These are phyloP conservation scores for Drosophila tsacasi DNA, from an alignment of 1,140 invertebrate genomes.

Conservation along the genomic window DNA sequence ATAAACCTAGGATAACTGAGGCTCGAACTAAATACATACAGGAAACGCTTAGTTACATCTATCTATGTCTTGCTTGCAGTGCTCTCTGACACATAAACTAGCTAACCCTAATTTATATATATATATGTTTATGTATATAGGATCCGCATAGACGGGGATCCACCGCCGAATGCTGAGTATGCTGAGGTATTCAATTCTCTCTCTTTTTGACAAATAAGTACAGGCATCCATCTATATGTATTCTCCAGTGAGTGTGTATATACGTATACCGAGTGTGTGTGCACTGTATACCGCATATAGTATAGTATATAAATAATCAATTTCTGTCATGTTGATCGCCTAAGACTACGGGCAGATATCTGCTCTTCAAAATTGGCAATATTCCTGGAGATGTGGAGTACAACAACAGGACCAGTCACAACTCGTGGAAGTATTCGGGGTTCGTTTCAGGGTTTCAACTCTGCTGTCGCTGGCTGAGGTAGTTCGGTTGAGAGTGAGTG, in stretches of 20 bases:
- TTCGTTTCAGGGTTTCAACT: constrained; percentile 49
- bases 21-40: constrained; percentile 61
- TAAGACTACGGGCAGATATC: constrained; percentile 41
- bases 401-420: constrained; percentile 50
- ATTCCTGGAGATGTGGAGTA: constrained; percentile 29
- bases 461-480: constrained; percentile 61
- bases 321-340: constrained; percentile 27
- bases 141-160: constrained; percentile 31
- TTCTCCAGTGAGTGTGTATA: constrained; percentile 27
- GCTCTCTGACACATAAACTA: constrained; percentile 39
- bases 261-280: constrained; percentile 34
- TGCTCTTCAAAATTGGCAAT: constrained; percentile 43
- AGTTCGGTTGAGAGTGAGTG: constrained; percentile 68
- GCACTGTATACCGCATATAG: constrained; percentile 32
- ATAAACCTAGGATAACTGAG: constrained; percentile 65
- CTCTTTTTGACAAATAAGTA: constrained; percentile 53
- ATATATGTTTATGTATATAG: constrained; percentile 14
- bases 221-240: constrained; percentile 46
- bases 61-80: constrained; percentile 37
- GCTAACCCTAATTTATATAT: constrained; percentile 21
- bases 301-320: constrained; percentile 31
- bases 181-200: constrained; percentile 71
- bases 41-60: constrained; percentile 53
- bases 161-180: constrained; percentile 50
- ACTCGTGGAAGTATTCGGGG: constrained; percentile 55